Base-by-base conservation (phyloP, 2,797 vertebrate species). In the Leptoclinus maculatus region DNA sequence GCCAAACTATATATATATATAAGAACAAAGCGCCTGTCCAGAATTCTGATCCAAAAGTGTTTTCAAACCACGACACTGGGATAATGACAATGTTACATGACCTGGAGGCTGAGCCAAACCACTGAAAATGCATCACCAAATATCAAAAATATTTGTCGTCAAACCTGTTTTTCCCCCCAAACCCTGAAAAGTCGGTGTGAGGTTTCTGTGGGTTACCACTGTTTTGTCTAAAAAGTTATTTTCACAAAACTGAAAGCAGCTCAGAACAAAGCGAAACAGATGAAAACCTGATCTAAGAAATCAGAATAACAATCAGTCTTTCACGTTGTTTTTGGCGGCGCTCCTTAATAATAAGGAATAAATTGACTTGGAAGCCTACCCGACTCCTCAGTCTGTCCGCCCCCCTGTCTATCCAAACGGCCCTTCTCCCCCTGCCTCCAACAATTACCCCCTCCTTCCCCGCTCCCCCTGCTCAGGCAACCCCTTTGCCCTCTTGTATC, bases 401-500 rank as follows among this genome's bases (percentile, higher is more conserved):
- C 89, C 79, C 78, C 58, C 65, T 29, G 78, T 89, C 88, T 84
- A 71, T 88, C 85, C 75, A 78, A 86, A 81, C 76, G 63, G 36
- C 75, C 67, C 76, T 49, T 62, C 81, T 29, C 82, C 83, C 66
- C 63, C 43, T 12, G 67, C 75, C 92, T 82, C 79, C 84, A 69
- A 89, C 90, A 90, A 89, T 89, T 84, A 91, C 87, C 80, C 80
- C 85, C 87, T 78, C 69, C 74, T 71, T 68, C 32, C 41, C 25
- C 12, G 49, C 83, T 84, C 85, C 84, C 77, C 87, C 79, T n/a
- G 60, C 78, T 69, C 73, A 79, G 74, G 83, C 87, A 86, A 74
- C 87, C 88, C 80, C 76, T 89, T 84, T 91, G 88, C 87, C 91
- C 92, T 85, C 87, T 92, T 91, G 88, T 90, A 91, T 93, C 92